Percentiles rank a stretch among this genome's conserved stretches.
Conservation (phyloP, 1,140 invertebrate species). For the Lysiphlebus fabarum region DNA sequence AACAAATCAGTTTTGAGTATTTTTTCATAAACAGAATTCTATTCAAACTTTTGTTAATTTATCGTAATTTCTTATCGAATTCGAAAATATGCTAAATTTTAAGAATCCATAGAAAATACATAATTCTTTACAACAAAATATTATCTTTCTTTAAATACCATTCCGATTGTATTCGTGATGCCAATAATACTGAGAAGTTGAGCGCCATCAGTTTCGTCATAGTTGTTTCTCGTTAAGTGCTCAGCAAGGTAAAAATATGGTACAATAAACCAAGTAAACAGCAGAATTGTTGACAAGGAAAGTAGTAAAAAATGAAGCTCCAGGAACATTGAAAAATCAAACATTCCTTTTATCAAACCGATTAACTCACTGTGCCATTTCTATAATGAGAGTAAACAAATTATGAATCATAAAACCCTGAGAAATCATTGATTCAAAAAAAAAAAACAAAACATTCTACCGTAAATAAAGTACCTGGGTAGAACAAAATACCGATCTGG, state of each 20-base stretch:
- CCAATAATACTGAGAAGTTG: conserved; percentile 78
- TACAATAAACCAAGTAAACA: conserved; percentile 88
- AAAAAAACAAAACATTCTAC: no score
- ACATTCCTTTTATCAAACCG: conserved; percentile 69
- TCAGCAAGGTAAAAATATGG: conserved; percentile 87
- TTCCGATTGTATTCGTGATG: conserved; percentile 84
- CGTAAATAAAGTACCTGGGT: no score
- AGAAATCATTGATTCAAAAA: no score
- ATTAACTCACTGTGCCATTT: conserved; percentile 73
- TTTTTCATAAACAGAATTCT: no score
- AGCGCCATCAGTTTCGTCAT: conserved; percentile 70
- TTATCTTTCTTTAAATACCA: conserved; percentile 57
- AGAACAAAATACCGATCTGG: no score
- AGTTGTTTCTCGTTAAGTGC: conserved; percentile 61
- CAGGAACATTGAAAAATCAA: conserved; percentile 77
- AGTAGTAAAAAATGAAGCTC: conserved; percentile 78
- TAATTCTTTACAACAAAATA: conserved; percentile 25
- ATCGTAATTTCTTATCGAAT: no score
- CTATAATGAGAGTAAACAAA: conserved; percentile 51
- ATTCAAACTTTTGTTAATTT: no score
- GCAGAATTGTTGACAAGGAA: conserved; percentile 76
- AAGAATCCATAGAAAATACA: no score
- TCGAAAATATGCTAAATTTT: no score
- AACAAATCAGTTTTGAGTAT: conserved; percentile 6
- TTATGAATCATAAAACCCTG: no score